Base-by-base conservation (phyloP, 2,888 invertebrate genomes). In the Drosophila aldrichi region DNA sequence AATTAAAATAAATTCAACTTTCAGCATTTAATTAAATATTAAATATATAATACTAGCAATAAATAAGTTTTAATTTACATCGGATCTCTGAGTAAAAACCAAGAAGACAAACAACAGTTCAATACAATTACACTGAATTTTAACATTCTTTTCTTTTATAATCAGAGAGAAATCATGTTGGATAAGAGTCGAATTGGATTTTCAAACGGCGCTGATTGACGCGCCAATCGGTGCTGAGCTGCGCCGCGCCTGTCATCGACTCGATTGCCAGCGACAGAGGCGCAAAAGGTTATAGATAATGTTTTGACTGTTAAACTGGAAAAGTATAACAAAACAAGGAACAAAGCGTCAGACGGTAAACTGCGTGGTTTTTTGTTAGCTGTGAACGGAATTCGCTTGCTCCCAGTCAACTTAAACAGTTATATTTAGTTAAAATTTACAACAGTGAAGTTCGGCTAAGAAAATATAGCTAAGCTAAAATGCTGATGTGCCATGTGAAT, bases 251-350 rank as follows among this genome's bases (percentile, higher is more conserved):
- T 70, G 79, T 68, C 40, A 72, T 68, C 80, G 81, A 34, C 10
- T 32, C 56, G 46, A 59, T 79, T 76, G 71, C 62, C 70, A 70
- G 38, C 67, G 70, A 77, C 25, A 48, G 48, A n/a, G 48, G 70
- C 62, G 52, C 40, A 52, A 36, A 52, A 52, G 82, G 90, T 90
- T 90, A 90, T 90, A 90, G 90, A 90, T 90, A 91, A 90, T 90
- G 76, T 82, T 88, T 81, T 78, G 71, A 90, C 91, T 84, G 91
- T 86, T 88, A 66, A 63, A 70, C 60, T 74, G 81, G 61, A 70
- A 74, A 86, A 81, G 90, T 88, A 89, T 88, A 88, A 89, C 86
- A 90, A 86, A 81, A 77, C 86, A 83, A 86, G 86, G 69, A 90
- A 72, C 70, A 63, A 83, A 71, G 67, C 79, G 70, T 89, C 86